A percentile compares a stretch with the other conserved stretches of the same genome.
Evolutionary conservation across 2,888 invertebrate genomes (phyloP).

Genomic region (Rhimphoctona megacephalus): DNA sequence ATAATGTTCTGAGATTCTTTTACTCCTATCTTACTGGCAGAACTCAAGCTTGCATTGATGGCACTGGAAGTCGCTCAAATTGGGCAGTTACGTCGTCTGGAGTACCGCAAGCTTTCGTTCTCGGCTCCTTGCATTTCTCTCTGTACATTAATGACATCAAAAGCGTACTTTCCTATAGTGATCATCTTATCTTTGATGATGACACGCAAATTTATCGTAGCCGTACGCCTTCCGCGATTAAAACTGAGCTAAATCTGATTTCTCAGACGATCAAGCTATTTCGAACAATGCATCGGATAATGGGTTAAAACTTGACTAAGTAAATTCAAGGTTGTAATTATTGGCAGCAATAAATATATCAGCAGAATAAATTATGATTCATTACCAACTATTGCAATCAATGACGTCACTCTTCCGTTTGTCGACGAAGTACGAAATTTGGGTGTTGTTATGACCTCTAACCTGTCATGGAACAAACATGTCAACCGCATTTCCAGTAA

Average conservation of each 20-base stretch:
- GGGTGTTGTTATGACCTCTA: not conserved
- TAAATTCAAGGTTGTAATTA: too few relatives aligned
- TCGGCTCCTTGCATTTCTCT: too few relatives aligned
- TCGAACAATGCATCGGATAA: not conserved
- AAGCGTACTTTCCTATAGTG: not conserved
- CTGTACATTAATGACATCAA: too few relatives aligned
- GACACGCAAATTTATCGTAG: slow-evolving; percentile 27
- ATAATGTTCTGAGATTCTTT: not conserved
- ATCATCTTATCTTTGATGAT: too few relatives aligned
- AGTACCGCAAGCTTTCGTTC: too few relatives aligned
- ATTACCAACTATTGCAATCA: not conserved
- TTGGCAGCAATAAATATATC: slow-evolving; percentile 12
- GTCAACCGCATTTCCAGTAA: not conserved
- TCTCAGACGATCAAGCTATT: not conserved
- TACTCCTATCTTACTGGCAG: slow-evolving; percentile 16
- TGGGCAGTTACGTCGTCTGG: too few relatives aligned
- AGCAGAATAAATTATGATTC: not conserved
- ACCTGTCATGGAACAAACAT: slow-evolving; percentile 36
- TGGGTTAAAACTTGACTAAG: slow-evolving; percentile 1
- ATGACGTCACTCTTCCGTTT: not conserved
- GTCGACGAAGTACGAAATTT: slow-evolving; percentile 12
- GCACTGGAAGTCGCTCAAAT: not conserved
- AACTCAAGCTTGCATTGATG: slow-evolving; percentile 7
- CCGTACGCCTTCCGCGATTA: not conserved
- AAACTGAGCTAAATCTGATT: not conserved